A percentile compares a stretch with the other conserved stretches of the same genome.
phyloP scores from a whole-genome alignment of 37 sponge, comb jelly and placozoan species.

The Ianthella basta region DNA sequence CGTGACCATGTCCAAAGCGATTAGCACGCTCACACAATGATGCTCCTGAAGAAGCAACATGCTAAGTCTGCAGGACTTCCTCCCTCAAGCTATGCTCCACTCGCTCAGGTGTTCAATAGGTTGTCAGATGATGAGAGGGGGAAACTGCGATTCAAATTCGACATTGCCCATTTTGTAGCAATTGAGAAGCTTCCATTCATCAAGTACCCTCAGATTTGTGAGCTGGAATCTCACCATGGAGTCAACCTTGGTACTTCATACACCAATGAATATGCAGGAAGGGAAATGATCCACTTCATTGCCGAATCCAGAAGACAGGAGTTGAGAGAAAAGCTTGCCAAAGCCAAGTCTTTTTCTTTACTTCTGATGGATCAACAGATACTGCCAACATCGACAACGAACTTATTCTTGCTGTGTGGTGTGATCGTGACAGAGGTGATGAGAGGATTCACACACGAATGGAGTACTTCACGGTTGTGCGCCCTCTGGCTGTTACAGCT shows the following conservation, averaged over 20 bases:
- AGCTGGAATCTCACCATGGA: constrained; percentile 56
- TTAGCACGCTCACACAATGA: constrained; percentile 61
- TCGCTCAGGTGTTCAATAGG: constrained; percentile 46
- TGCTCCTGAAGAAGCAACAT: constrained; percentile 48
- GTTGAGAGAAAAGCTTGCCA: constrained; percentile 31
- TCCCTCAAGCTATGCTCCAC: constrained; percentile 50
- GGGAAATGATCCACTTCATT: constrained; percentile 61
- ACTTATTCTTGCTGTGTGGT: constrained; percentile 56
- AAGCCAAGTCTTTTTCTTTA: too few species aligned
- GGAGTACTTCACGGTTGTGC: constrained; percentile 50
- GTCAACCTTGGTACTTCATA: constrained; percentile 59
- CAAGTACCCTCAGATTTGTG: constrained; percentile 57
- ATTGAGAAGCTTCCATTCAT: constrained; percentile 42
- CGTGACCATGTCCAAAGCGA: constrained; percentile 55
- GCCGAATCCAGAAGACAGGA: constrained; percentile 55
- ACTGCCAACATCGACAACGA: constrained; percentile 60
- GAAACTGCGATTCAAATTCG: constrained; percentile 51
- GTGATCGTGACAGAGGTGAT: constrained; percentile 43
- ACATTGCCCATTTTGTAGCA: constrained; percentile 62
- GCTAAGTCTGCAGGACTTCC: constrained; percentile 38
- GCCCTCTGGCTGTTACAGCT: constrained; percentile 53
- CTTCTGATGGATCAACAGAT: constrained; percentile 77
- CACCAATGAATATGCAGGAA: constrained; percentile 50
- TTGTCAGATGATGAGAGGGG: constrained; percentile 49
- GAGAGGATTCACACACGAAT: constrained; percentile 52